These are phyloP conservation scores for Acromyrmex charruanus DNA, from an alignment of 1,140 invertebrate genomes.

Conservation along the genomic window DNA sequence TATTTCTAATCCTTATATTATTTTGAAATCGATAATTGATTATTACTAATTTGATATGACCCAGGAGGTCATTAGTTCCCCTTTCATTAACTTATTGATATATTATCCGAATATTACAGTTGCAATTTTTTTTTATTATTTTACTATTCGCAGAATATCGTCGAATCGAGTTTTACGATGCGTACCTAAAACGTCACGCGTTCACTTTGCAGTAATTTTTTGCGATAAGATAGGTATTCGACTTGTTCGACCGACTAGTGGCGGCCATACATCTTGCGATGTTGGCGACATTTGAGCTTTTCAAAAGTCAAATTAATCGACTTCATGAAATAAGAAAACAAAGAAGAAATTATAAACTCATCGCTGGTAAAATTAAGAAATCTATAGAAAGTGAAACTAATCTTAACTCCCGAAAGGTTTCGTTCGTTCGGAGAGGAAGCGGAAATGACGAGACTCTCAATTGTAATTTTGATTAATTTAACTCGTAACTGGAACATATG, in stretches of 20 bases:
- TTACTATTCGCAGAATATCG: background rate
- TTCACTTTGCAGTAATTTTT: constrained; percentile 15
- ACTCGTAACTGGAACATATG: too few species aligned
- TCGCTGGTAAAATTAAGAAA: background rate
- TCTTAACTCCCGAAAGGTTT: background rate
- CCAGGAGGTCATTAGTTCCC: too few species aligned
- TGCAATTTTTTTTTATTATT: background rate
- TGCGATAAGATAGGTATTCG: constrained; percentile 7
- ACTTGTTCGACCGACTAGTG: background rate
- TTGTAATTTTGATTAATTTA: too few species aligned
- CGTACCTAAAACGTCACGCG: background rate
- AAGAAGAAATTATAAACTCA: background rate
- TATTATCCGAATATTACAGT: background rate
- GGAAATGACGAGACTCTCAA: background rate
- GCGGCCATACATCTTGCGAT: background rate
- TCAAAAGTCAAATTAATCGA: background rate
- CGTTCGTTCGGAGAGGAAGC: background rate
- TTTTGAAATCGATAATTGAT: too few species aligned
- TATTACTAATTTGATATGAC: too few species aligned
- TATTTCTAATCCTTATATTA: too few species aligned
- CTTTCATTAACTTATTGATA: too few species aligned
- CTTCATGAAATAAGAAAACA: background rate
- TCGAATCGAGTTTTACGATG: background rate
- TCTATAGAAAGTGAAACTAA: background rate
- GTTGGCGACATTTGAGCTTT: background rate